phyloP scores from a whole-genome alignment of 1,140 invertebrate species.

The Tetramorium alpestre region DNA sequence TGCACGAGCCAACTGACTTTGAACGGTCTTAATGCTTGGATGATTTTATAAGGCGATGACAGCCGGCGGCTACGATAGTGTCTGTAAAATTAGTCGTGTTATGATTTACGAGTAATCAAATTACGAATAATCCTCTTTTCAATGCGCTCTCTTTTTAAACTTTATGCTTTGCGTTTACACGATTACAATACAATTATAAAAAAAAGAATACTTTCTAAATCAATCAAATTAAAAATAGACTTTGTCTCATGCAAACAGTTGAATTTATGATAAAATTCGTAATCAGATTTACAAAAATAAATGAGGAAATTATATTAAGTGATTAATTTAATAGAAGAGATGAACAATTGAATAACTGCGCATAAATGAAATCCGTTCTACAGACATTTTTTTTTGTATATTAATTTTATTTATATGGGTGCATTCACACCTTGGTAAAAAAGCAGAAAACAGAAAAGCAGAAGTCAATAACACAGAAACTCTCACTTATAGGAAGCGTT shows the following conservation, averaged over 20 bases:
- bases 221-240: conserved; percentile 4
- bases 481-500: no score
- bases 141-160: background rate
- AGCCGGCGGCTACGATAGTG: background rate
- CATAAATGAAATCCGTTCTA: background rate
- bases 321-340: background rate
- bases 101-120: background rate
- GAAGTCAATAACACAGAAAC: no score
- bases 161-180: background rate
- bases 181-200: background rate
- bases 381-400: no score
- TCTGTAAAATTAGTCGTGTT: background rate
- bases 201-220: background rate
- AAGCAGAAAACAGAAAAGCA: no score
- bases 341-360: background rate
- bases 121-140: background rate
- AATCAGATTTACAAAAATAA: background rate
- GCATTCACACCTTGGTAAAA: no score
- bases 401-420: no score
- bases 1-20: conserved; percentile 24
- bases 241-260: background rate
- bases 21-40: conserved; percentile 22
- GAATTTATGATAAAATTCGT: background rate
- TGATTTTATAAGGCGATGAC: conserved; percentile 42
- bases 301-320: background rate